A percentile compares a stretch with the other conserved stretches of the same genome.
Evolutionary conservation across 2,113 vertebrate species (phyloP).

Genomic region (Murina feae): DNA sequence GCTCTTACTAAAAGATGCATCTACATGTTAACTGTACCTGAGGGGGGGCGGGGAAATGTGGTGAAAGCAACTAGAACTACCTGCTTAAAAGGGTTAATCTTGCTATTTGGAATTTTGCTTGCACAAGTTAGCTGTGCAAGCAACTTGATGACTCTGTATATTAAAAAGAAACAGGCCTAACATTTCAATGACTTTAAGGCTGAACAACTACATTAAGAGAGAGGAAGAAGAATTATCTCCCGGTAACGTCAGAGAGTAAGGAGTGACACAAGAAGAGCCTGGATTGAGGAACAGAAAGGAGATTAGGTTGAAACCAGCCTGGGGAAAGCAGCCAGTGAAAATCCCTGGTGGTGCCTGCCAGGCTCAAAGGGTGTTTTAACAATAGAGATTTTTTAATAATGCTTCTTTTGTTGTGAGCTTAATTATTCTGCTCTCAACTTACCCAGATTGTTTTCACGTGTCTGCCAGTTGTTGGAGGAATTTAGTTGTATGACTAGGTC

Average conservation of each 20-base stretch:
- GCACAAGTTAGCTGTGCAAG: neutral
- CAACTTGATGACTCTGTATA: neutral
- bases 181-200: neutral
- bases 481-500: neutral
- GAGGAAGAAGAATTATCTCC: neutral
- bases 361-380: neutral
- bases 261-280: neutral
- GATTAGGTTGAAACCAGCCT: neutral
- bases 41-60: neutral
- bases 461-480: neutral
- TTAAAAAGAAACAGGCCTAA: neutral
- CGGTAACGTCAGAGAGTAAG: fast-evolving
- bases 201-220: neutral
- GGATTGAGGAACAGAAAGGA: neutral
- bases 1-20: neutral
- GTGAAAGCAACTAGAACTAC: neutral
- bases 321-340: neutral
- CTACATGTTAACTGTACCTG: neutral
- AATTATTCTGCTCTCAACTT: neutral
- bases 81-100: neutral
- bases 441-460: neutral
- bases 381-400: neutral
- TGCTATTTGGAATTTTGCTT: neutral
- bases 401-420: neutral
- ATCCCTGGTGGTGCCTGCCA: fast-evolving